A percentile compares a stretch with the other conserved stretches of the same genome.
phyloP scores from a whole-genome alignment of 1,140 invertebrate genomes.

The Cephus cinctus region DNA sequence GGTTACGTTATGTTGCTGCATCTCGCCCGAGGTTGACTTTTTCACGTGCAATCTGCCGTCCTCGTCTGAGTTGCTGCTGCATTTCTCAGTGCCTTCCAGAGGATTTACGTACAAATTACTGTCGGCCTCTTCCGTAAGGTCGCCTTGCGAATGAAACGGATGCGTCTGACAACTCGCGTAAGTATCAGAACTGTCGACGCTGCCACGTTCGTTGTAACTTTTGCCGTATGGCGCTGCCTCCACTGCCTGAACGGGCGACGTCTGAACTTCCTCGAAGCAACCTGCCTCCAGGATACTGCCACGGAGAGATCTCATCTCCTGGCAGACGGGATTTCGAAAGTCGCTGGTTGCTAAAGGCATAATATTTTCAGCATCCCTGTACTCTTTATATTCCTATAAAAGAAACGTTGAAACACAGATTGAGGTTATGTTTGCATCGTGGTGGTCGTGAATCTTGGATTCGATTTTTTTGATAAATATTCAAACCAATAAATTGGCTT shows the following conservation, averaged over 20 bases:
- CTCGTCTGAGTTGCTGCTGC: slow-evolving; percentile 46
- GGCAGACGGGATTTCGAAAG: slow-evolving; percentile 73
- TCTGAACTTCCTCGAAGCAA: slow-evolving; percentile 40
- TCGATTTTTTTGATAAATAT: too few relatives aligned
- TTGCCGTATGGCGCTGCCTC: slow-evolving; percentile 33
- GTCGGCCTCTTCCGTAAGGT: slow-evolving; percentile 70
- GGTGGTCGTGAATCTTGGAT: too few relatives aligned
- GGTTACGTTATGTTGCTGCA: slow-evolving; percentile 54
- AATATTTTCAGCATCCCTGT: slow-evolving; percentile 81
- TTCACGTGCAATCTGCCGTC: slow-evolving; percentile 58
- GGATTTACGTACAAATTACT: slow-evolving; percentile 93
- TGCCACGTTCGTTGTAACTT: slow-evolving; percentile 67
- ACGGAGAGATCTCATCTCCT: slow-evolving; percentile 72
- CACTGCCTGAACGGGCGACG: slow-evolving; percentile 22
- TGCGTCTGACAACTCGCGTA: slow-evolving; percentile 95
- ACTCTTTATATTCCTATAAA: slow-evolving; percentile 82
- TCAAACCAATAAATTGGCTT: too few relatives aligned
- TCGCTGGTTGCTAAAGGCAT: slow-evolving; percentile 82
- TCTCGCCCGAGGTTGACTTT: slow-evolving; percentile 77
- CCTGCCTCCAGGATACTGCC: slow-evolving; percentile 52
- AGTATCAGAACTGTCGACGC: slow-evolving; percentile 85
- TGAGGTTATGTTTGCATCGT: too few relatives aligned
- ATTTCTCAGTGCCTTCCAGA: slow-evolving; percentile 62
- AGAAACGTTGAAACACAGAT: slow-evolving; percentile 32
- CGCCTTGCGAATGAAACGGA: slow-evolving; percentile 83